phyloP scores from a whole-genome alignment of 2,888 invertebrate genomes.

The Colletes collaris region DNA sequence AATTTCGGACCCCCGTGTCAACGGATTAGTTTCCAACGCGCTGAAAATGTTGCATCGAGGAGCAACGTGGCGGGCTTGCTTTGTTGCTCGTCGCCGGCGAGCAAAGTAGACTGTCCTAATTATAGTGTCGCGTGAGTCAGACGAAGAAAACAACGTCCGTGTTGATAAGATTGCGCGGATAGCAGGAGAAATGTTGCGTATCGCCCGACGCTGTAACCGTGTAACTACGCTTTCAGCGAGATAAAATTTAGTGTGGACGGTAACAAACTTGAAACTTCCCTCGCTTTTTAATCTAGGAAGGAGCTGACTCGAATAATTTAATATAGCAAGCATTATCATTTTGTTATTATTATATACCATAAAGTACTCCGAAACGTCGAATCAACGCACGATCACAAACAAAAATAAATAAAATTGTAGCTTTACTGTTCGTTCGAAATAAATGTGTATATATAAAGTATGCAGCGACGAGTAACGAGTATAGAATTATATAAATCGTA shows the following conservation, averaged over 20 bases:
- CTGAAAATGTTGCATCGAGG: too few relatives aligned
- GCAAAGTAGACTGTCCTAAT: constrained; percentile 36
- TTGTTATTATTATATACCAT: too few relatives aligned
- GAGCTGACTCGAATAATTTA: too few relatives aligned
- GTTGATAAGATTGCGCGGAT: constrained; percentile 56
- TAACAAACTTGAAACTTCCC: not conserved
- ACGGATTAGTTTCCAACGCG: constrained; percentile 20
- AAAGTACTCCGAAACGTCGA: too few relatives aligned
- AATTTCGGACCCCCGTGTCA: constrained; percentile 41
- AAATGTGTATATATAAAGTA: not conserved
- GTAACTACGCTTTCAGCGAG: not conserved
- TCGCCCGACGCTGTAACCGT: not conserved
- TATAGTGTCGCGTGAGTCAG: constrained; percentile 41
- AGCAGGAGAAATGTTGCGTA: constrained; percentile 45
- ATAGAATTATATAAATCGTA: not conserved
- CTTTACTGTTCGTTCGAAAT: too few relatives aligned
- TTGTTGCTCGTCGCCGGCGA: not conserved
- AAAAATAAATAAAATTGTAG: too few relatives aligned
- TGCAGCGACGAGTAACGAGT: not conserved
- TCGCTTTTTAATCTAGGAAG: not conserved
- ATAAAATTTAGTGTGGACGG: not conserved
- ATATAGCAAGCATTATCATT: too few relatives aligned
- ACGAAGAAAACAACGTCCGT: constrained; percentile 46
- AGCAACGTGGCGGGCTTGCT: not conserved
- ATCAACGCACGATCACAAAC: too few relatives aligned